Evolutionary conservation across 2,888 invertebrate genomes (phyloP).

Genomic region (Bombyx huttoni): DNA sequence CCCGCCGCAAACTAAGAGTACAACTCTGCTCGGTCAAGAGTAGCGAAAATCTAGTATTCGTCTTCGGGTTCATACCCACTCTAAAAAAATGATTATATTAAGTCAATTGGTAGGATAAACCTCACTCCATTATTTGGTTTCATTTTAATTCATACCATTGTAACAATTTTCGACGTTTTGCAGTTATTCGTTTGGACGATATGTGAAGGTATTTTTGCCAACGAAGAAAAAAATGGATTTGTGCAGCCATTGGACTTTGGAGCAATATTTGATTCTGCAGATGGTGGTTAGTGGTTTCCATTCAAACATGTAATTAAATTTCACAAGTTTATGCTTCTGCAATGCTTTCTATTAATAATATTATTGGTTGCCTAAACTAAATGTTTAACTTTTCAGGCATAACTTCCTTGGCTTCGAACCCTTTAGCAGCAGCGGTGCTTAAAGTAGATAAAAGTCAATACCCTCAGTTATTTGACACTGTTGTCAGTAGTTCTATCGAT

Average conservation of each 20-base stretch:
- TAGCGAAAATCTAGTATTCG: conserved; percentile 24
- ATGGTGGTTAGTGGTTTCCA: conserved; percentile 34
- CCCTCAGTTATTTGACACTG: conserved; percentile 54
- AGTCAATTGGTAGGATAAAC: conserved; percentile 47
- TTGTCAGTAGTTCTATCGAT: conserved; percentile 66
- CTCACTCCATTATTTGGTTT: conserved; percentile 3
- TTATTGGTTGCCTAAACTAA: conserved; percentile 19
- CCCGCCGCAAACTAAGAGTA: conserved; percentile 56
- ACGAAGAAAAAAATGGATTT: conserved; percentile 52
- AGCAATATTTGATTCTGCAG: conserved; percentile 59
- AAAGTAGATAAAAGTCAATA: conserved; percentile 62
- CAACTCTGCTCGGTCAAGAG: conserved; percentile 40
- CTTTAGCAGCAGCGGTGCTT: conserved; percentile 50
- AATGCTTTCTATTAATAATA: neutral
- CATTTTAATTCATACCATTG: neutral
- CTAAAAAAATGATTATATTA: conserved; percentile 43
- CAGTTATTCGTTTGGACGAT: conserved; percentile 58
- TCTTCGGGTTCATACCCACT: conserved; percentile 57
- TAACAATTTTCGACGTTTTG: conserved; percentile 21
- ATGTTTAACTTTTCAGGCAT: conserved; percentile 46
- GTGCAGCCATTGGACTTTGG: conserved; percentile 71
- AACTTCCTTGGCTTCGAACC: conserved; percentile 56
- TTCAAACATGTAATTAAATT: neutral
- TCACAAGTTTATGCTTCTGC: neutral
- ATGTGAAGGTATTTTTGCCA: conserved; percentile 44